Percentiles rank a stretch among this genome's conserved stretches.
Evolutionary conservation across 2,113 vertebrate genomes (phyloP).

Genomic region (Sander lucioperca): DNA sequence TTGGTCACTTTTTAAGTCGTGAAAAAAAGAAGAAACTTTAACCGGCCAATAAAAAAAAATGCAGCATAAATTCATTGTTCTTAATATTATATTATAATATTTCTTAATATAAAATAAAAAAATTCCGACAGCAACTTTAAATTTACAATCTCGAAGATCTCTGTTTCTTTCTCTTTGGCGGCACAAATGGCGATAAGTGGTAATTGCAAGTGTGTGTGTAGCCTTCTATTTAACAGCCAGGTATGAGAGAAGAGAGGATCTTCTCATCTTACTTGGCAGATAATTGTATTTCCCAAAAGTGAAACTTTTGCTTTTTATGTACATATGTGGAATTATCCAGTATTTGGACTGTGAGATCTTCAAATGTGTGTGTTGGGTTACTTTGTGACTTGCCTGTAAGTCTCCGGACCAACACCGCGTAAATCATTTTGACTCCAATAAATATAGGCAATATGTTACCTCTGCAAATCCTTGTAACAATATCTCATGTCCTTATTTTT

Average conservation of each 20-base stretch:
- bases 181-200: too few species aligned
- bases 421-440: not conserved
- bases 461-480: not conserved
- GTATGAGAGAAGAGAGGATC: too few species aligned
- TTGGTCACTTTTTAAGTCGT: not conserved
- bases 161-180: too few species aligned
- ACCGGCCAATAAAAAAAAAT: not conserved
- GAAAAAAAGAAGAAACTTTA: not conserved
- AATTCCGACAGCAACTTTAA: not conserved
- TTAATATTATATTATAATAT: too few species aligned
- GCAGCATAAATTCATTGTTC: not conserved
- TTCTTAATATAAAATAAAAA: not conserved
- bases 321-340: not conserved
- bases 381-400: not conserved
- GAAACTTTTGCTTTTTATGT: not conserved
- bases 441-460: not conserved
- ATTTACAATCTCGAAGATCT: too few species aligned
- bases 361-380: not conserved
- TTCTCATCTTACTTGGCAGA: too few species aligned
- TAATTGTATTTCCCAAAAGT: not conserved
- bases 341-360: not conserved
- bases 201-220: too few species aligned
- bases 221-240: too few species aligned
- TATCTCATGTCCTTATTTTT: slow-evolving; percentile 17
- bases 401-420: not conserved